Evolutionary conservation across 1,140 invertebrate species (phyloP).

Genomic region (Onthophagus taurus): DNA sequence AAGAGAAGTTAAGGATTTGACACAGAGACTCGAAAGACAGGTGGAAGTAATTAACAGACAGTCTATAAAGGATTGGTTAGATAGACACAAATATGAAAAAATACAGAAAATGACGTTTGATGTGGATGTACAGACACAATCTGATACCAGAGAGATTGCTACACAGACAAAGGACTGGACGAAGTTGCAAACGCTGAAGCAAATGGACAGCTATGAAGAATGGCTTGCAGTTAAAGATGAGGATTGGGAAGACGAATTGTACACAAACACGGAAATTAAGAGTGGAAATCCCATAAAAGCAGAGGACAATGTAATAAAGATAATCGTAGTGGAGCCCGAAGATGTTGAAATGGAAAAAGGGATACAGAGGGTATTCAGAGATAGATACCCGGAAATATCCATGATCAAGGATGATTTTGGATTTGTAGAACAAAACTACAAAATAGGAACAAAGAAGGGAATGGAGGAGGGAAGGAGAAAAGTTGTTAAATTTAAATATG

Average conservation of each 20-base stretch:
- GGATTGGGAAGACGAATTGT: conserved; percentile 4
- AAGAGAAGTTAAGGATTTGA: background rate
- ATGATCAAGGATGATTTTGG: conserved; percentile 8
- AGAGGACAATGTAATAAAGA: conserved; percentile 9
- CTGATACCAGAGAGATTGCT: too few species aligned
- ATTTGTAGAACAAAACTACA: conserved; percentile 13
- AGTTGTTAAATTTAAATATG: conserved; percentile 6
- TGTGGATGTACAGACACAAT: too few species aligned
- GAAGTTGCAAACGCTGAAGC: too few species aligned
- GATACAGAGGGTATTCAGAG: conserved; percentile 13
- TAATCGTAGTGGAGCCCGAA: conserved; percentile 12
- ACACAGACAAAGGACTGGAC: too few species aligned
- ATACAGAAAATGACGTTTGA: too few species aligned
- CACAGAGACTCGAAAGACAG: background rate
- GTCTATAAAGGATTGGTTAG: background rate
- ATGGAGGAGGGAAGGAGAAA: conserved; percentile 4
- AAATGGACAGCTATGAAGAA: background rate
- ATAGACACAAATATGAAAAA: background rate
- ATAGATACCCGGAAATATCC: conserved; percentile 14
- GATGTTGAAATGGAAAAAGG: conserved; percentile 12
- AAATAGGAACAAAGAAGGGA: background rate
- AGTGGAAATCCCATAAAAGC: conserved; percentile 12
- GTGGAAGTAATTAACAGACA: background rate
- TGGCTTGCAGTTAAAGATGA: background rate
- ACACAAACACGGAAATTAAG: conserved; percentile 13